These are phyloP conservation scores for Penaeus chinensis DNA, from an alignment of 1,140 invertebrate species.

Conservation along the genomic window DNA sequence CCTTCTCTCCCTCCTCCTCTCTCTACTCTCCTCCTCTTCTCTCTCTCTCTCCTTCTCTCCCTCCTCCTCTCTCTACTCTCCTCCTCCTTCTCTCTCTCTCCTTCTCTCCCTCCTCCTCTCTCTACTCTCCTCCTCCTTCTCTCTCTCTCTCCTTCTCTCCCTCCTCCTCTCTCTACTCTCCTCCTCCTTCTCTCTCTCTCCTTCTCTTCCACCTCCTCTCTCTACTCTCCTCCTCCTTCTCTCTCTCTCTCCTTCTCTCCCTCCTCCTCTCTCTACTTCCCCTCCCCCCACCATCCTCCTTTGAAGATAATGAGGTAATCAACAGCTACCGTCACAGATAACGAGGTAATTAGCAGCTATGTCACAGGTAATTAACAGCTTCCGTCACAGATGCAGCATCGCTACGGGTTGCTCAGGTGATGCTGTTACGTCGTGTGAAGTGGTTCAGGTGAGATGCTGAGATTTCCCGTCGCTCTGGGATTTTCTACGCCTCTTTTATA, in stretches of 20 bases:
- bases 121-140: neutral
- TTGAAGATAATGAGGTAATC: too few species aligned
- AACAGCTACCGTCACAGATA: too few species aligned
- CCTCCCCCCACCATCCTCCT: too few species aligned
- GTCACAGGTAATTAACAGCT: too few species aligned
- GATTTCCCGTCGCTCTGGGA: too few species aligned
- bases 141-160: too few species aligned
- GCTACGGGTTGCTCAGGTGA: too few species aligned
- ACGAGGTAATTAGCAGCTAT: too few species aligned
- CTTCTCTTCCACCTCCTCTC: neutral
- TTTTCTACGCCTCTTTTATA: too few species aligned
- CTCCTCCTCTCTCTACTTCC: neutral
- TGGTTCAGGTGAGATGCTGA: too few species aligned
- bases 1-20: neutral
- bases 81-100: neutral
- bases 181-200: neutral
- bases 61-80: neutral
- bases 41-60: neutral
- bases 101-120: neutral
- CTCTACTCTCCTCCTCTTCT: neutral
- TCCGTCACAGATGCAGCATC: too few species aligned
- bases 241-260: neutral
- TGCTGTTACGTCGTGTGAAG: too few species aligned
- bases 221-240: neutral
- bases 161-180: neutral